Evolutionary conservation across 2,888 invertebrate genomes (phyloP).

Genomic region (Drosophila nigricruria): DNA sequence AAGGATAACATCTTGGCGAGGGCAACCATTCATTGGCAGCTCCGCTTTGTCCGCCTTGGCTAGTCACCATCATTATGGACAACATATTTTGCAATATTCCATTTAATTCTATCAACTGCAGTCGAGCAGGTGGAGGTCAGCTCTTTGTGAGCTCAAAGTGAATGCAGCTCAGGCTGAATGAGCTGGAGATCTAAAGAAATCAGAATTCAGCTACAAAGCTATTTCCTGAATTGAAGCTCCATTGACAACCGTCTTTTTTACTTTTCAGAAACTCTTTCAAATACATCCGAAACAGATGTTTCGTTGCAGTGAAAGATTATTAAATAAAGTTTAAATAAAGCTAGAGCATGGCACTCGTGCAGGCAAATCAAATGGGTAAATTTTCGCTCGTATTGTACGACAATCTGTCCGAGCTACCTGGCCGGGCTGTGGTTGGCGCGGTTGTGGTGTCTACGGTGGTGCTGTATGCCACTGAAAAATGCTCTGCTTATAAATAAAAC

Average conservation of each 20-base stretch:
- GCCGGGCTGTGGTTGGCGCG: conserved; percentile 3
- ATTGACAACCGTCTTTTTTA: background rate
- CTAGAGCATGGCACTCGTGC: background rate
- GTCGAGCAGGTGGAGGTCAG: conserved; percentile 39
- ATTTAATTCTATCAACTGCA: conserved; percentile 73
- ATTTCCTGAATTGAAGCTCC: background rate
- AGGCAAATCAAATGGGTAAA: conserved; percentile 53
- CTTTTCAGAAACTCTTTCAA: background rate
- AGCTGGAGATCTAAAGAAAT: conserved; percentile 22
- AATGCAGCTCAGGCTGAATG: conserved; percentile 45
- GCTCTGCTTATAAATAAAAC: conserved; percentile 71
- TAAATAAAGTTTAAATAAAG: conserved; percentile 2
- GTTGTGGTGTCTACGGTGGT: conserved; percentile 1
- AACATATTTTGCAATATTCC: conserved; percentile 78
- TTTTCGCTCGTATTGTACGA: conserved; percentile 31
- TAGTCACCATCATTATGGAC: conserved; percentile 63
- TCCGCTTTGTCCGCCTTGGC: conserved; percentile 19
- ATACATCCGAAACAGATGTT: background rate
- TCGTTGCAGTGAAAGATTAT: background rate
- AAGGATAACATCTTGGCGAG: conserved; percentile 51
- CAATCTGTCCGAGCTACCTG: conserved; percentile 15
- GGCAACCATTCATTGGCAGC: conserved; percentile 74
- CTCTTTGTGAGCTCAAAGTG: conserved; percentile 44
- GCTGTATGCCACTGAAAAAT: conserved; percentile 26
- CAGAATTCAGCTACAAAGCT: conserved; percentile 35